Evolutionary conservation across 2,888 invertebrate genomes (phyloP).

Genomic region (Macaria liturata): DNA sequence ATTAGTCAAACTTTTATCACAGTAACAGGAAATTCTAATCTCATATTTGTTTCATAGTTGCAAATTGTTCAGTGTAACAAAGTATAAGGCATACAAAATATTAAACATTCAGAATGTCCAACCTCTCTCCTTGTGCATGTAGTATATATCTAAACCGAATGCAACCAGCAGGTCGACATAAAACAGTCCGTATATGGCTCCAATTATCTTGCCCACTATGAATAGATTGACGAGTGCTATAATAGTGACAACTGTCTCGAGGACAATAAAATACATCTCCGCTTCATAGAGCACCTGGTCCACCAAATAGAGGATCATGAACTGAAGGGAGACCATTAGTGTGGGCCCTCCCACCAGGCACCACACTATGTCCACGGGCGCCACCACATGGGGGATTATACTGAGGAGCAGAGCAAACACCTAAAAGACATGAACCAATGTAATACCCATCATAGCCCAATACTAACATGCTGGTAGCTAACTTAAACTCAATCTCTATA

Average conservation of each 20-base stretch:
- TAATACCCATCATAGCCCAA: conserved; percentile 19
- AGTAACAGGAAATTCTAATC: conserved; percentile 28
- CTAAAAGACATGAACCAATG: conserved; percentile 64
- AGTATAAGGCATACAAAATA: neutral
- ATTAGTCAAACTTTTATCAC: conserved; percentile 17
- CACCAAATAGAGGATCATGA: conserved; percentile 71
- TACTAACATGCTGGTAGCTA: too few species aligned
- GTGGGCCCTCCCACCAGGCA: conserved; percentile 71
- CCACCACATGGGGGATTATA: conserved; percentile 71
- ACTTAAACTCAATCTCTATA: too few species aligned
- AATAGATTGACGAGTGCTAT: conserved; percentile 51
- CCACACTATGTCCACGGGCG: conserved; percentile 57
- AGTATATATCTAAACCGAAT: conserved; percentile 62
- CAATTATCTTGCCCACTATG: conserved; percentile 50
- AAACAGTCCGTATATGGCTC: conserved; percentile 68
- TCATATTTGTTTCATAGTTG: neutral
- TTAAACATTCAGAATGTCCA: conserved; percentile 47
- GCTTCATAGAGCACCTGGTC: conserved; percentile 73
- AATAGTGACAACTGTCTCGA: conserved; percentile 52
- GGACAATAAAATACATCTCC: conserved; percentile 61
- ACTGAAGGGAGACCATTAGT: conserved; percentile 64
- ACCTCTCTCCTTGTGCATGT: conserved; percentile 65
- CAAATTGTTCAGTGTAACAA: too few species aligned
- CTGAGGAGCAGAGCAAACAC: conserved; percentile 74
- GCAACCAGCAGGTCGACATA: conserved; percentile 70